phyloP scores from a whole-genome alignment of 2,113 vertebrate species.

The Glaucidium brasilianum region DNA sequence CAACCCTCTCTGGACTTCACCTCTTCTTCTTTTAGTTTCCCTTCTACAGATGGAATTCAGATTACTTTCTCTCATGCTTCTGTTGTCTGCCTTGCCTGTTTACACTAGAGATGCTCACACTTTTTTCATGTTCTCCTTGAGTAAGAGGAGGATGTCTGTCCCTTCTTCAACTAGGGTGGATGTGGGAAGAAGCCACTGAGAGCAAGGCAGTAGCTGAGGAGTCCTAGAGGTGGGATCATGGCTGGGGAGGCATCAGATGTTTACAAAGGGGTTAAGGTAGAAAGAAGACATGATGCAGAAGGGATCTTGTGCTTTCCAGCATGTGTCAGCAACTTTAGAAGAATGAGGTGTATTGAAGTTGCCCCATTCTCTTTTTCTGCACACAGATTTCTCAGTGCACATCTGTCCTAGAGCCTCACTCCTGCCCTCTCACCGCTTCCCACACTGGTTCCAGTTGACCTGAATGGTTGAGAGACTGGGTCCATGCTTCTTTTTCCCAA shows the following conservation, averaged over 20 bases:
- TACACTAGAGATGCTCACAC: neutral
- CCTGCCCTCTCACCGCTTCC: neutral
- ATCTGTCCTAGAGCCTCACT: neutral
- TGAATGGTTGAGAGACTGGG: neutral
- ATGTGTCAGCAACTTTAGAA: neutral
- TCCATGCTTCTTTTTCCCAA: neutral
- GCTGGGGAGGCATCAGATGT: neutral
- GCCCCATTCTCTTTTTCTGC: neutral
- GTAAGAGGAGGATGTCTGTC: neutral
- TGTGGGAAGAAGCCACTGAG: neutral
- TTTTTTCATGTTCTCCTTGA: neutral
- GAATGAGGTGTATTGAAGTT: neutral
- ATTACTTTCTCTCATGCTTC: neutral
- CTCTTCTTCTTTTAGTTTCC: neutral
- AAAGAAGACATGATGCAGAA: neutral
- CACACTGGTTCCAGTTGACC: neutral
- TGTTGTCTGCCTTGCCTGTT: neutral
- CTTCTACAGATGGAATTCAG: neutral
- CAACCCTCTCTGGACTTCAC: neutral
- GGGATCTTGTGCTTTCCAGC: neutral
- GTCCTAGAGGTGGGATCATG: neutral
- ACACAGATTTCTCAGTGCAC: neutral
- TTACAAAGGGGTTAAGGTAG: neutral
- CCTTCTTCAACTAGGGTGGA: fast-evolving
- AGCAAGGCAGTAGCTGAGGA: neutral